Conservation (phyloP, 1,140 invertebrate genomes). For the Thaumatotibia leucotreta region DNA sequence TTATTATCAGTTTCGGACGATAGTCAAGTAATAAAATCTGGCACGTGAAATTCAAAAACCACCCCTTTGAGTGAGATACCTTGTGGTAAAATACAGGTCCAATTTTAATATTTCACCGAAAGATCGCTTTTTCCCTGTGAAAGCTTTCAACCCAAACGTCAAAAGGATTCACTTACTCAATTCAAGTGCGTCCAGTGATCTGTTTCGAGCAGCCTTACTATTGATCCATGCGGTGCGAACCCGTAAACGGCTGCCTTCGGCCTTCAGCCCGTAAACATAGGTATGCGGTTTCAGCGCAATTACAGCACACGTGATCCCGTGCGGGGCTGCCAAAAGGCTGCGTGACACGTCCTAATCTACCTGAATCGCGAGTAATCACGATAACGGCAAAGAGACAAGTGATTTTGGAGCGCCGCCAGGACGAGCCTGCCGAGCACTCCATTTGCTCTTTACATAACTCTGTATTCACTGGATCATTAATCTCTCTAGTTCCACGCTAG, state of each 20-base stretch:
- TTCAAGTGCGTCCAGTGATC: background rate
- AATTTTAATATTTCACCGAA: background rate
- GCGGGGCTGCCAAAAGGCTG: background rate
- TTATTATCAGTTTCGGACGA: no score
- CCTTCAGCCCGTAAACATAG: background rate
- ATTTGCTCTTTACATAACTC: slow-evolving; percentile 74
- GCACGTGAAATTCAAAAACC: no score
- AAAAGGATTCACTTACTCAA: background rate
- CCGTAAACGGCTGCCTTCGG: background rate
- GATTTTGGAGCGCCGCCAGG: slow-evolving; percentile 71
- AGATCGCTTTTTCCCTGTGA: background rate
- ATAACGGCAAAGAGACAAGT: slow-evolving; percentile 63
- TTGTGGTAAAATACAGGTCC: no score
- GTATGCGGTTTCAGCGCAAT: background rate
- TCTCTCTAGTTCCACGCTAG: slow-evolving; percentile 72
- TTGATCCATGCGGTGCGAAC: background rate
- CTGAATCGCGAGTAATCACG: slow-evolving; percentile 13
- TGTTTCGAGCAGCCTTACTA: background rate
- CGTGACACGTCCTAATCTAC: background rate
- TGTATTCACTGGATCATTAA: slow-evolving; percentile 73
- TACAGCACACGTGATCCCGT: background rate
- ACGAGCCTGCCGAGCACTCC: slow-evolving; percentile 60
- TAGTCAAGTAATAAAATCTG: no score
- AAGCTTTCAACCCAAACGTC: background rate
- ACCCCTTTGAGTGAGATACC: no score